These are phyloP conservation scores for Ormyrus thymus DNA, from an alignment of 2,888 invertebrate genomes.

Conservation along the genomic window DNA sequence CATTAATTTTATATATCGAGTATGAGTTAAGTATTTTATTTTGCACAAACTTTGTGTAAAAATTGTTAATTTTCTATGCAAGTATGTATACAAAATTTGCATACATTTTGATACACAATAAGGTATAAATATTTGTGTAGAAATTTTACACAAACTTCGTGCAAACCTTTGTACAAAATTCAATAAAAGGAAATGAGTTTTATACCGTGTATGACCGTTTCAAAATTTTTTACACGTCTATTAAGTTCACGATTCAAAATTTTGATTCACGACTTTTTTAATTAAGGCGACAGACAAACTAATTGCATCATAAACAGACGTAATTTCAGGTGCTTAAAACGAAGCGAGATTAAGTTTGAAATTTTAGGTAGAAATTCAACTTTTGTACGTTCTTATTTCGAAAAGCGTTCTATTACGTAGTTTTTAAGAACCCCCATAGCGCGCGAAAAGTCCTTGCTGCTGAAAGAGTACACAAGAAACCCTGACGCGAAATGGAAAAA, in stretches of 20 bases:
- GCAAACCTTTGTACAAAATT: conserved; percentile 32
- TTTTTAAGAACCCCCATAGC: conserved; percentile 19
- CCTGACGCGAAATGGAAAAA: conserved; percentile 32
- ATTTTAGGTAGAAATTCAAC: conserved; percentile 28
- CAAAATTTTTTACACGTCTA: too few species aligned
- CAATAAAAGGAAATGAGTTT: neutral
- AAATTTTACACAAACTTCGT: conserved; percentile 29
- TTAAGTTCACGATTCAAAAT: too few species aligned
- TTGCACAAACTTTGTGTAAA: conserved; percentile 12
- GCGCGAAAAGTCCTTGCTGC: neutral
- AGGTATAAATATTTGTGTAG: conserved; percentile 12
- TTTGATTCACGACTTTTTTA: neutral
- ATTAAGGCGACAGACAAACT: conserved; percentile 6
- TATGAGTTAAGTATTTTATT: conserved; percentile 18
- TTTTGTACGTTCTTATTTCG: conserved; percentile 47
- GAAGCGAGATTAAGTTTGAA: conserved; percentile 28
- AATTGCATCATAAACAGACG: conserved; percentile 8
- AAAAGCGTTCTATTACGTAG: conserved; percentile 36
- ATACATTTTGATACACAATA: conserved; percentile 24
- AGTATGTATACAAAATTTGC: conserved; percentile 26
- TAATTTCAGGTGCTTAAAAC: conserved; percentile 31
- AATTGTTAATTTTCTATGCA: conserved; percentile 14
- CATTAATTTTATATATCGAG: neutral
- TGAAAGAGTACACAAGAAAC: conserved; percentile 8
- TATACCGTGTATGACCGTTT: conserved; percentile 8